Evolutionary conservation across 2,113 vertebrate genomes (phyloP), one percentile per base, ranked within the genome.

Genomic region (Megalops atlanticus): DNA sequence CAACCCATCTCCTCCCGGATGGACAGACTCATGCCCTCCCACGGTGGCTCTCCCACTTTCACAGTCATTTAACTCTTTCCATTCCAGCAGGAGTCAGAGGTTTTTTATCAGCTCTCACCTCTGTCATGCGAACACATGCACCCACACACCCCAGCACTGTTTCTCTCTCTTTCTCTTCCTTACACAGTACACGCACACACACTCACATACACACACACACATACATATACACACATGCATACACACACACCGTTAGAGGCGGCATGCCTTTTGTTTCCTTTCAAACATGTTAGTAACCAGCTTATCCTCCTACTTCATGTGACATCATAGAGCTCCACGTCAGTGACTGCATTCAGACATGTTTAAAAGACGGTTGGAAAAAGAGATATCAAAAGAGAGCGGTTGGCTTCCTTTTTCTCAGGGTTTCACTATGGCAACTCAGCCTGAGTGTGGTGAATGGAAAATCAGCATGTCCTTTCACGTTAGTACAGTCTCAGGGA

Each of bases 281-380:
- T 88, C 83, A 85, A 84, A 84, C 82, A 81, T 91, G 89, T 89
- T 88, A 92, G 88, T 93, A 93, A 92, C 91, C 92, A 88, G 91
- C 92, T 92, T 92, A 92, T 89, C 93, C 92, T 91, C 93, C 92
- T 93, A 93, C 93, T 91, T 88, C 89, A 86, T 89, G 91, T 92
- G 92, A 92, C 91, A 93, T 91, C 52, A 85, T 84, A 83, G 88
- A 85, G 91, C 88, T 88, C 84, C 68, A 79, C 86, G 85, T 88
- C 83, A 87, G 87, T 85, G 90, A 85, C 41, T 90, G 90, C 49
- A 27, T 35, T 27, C 27, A 45, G 52, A 68, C 38, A 33, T 33
- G 39, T 40, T 68, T 7, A 21, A 79, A 41, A 58, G 58, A 79
- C 86, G 88, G 82, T 85, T 85, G 84, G 86, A 84, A 49, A 72